Conservation (phyloP, 2,113 vertebrate genomes). For the Megaleporinus macrocephalus region DNA sequence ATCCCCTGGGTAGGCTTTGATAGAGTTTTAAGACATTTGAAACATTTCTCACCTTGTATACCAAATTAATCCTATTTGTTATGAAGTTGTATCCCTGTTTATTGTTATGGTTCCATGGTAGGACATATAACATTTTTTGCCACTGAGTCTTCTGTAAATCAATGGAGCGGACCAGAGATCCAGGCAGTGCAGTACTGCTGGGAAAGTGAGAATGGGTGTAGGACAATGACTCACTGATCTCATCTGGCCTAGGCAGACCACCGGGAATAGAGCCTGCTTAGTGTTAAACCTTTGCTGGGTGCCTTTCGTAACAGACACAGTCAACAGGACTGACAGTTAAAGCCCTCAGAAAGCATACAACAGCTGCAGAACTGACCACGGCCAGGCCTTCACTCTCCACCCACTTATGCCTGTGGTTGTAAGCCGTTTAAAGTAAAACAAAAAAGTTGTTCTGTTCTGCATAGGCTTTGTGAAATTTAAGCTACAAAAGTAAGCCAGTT, state of each 20-base stretch:
- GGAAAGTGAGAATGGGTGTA: constrained; percentile 44
- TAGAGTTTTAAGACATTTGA: not conserved
- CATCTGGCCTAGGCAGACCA: constrained; percentile 1
- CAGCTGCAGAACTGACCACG: not conserved
- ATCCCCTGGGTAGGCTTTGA: no score
- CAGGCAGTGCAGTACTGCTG: not conserved
- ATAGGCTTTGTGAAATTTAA: not conserved
- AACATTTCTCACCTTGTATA: not conserved
- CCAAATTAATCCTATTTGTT: not conserved
- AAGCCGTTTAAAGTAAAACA: not conserved
- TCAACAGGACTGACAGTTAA: not conserved
- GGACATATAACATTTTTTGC: not conserved
- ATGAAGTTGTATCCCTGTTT: not conserved
- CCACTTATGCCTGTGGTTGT: not conserved
- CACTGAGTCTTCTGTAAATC: not conserved
- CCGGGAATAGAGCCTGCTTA: constrained; percentile 15
- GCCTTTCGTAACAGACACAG: not conserved
- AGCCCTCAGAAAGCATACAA: not conserved
- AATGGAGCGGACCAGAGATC: constrained; percentile 6
- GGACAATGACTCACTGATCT: constrained; percentile 20
- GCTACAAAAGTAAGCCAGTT: not conserved
- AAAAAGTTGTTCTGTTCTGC: constrained; percentile 19
- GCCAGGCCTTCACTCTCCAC: not conserved
- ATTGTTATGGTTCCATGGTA: not conserved
- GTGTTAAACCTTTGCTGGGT: constrained; percentile 1